A percentile compares a stretch with the other conserved stretches of the same genome.
phyloP scores from a whole-genome alignment of 2,113 vertebrate species.

The Carassius carassius region DNA sequence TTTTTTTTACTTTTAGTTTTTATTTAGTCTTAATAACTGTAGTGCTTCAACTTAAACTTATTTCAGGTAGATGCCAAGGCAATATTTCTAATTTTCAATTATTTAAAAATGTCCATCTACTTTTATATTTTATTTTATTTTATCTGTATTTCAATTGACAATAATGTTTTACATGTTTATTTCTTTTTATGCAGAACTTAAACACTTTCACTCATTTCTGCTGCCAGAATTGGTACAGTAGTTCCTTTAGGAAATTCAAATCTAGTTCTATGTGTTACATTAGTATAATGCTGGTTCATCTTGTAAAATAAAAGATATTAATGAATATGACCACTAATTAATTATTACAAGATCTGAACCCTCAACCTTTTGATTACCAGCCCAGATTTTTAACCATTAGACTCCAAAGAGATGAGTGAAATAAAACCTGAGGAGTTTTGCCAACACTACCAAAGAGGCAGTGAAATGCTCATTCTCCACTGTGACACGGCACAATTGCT shows the following conservation, averaged over 20 bases:
- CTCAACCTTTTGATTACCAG: constrained; percentile 4
- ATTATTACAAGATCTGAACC: not conserved
- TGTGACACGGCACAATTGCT: constrained; percentile 1
- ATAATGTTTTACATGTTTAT: not conserved
- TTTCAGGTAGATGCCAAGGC: not conserved
- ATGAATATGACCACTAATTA: constrained; percentile 3
- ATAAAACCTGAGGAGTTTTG: not conserved
- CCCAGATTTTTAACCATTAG: constrained; percentile 16
- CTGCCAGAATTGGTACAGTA: not conserved
- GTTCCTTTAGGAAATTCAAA: not conserved
- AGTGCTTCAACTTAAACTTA: not conserved
- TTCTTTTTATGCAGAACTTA: not conserved
- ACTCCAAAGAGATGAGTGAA: not conserved
- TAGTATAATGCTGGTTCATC: not conserved
- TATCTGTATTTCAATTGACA: not conserved
- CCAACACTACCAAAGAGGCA: not conserved
- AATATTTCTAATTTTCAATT: not conserved
- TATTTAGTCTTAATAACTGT: not conserved
- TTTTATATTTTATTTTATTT: not conserved
- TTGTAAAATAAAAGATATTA: not conserved
- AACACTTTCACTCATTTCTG: not conserved
- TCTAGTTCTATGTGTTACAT: not conserved
- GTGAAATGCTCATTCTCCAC: not conserved
- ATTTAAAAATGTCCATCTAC: not conserved
- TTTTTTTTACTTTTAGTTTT: not conserved